Evolutionary conservation across 1,140 invertebrate genomes (phyloP), one percentile per base, ranked within the genome.

Genomic region (Andrena cerasifolii): DNA sequence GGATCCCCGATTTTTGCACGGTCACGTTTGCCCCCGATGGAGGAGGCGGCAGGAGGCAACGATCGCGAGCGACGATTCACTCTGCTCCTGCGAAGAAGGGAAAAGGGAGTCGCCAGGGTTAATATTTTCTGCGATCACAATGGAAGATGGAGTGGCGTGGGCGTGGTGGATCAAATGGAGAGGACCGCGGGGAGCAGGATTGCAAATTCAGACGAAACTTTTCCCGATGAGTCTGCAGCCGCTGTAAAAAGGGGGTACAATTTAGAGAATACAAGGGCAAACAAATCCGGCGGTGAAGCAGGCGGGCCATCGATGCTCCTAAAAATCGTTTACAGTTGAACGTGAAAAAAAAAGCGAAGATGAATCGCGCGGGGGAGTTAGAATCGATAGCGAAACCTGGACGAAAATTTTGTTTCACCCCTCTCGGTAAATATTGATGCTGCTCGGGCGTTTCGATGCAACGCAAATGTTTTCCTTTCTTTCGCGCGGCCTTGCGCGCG

Each of bases 401-500:
- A 62, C 43, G 56, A 40, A 73, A 73, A 62, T 33, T 62, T 63
- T 73, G 62, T 73, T 73, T 62, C 26, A 14, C 56, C 7, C 10
- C 16, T 28, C 36, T 28, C 36, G 18, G 53, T 58, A 70, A 70
- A 70, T 58, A 58, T 70, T 70, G 67, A 58, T 6, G 14, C 45
- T 12, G 45, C 21, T 47, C 4, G 26, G 5, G 31, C 43, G 67
- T 45, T 70, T 45, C 53, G 4, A 58, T 21, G 59, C 14, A 56
- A 76, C 63, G 28, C 8, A 45, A 68, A 56, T 47, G 43, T 72
- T 76, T 58, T 14, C 33, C 31, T 51, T 36, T 31, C 31, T 49
- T 51, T 28, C 31, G 24, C 65, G 4, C 18, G 0, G 33, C 36
- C 16, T 7, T n/a, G n/a, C 33, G 16, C 26, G 6, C 5, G 40